Evolutionary conservation across 2,113 vertebrate genomes (phyloP).

Genomic region (Gracilinanus agilis): DNA sequence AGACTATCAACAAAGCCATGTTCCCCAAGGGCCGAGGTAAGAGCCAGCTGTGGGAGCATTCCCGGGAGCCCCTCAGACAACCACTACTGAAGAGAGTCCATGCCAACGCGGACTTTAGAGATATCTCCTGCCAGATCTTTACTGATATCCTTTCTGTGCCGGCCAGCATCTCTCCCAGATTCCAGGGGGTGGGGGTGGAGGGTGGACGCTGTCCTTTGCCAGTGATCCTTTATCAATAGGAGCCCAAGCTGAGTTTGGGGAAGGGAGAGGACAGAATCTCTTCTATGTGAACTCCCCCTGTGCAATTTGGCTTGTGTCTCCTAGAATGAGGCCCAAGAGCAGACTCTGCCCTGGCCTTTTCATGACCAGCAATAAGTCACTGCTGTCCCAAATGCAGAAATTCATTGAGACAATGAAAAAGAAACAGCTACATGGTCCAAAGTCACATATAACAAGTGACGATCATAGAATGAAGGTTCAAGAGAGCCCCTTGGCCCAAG

Average conservation of each 20-base stretch:
- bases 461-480: background rate
- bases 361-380: background rate
- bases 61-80: constrained; percentile 93
- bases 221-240: background rate
- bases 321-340: background rate
- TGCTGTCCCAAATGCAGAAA: background rate
- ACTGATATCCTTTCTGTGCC: constrained; percentile 92
- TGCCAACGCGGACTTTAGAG: constrained; percentile 86
- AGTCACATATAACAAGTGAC: background rate
- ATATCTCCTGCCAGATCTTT: constrained; percentile 93
- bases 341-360: background rate
- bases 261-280: background rate
- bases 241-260: background rate
- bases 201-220: background rate
- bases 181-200: background rate
- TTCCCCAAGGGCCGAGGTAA: constrained; percentile 86
- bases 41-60: constrained; percentile 91
- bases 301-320: background rate
- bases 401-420: background rate
- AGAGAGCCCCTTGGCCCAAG: background rate
- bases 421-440: background rate
- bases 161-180: background rate
- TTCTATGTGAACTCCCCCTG: background rate
- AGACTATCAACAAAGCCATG: constrained; percentile 89
- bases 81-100: constrained; percentile 90